Conservation (phyloP, 2,113 vertebrate species). For the Neolamprologus kungweensis region DNA sequence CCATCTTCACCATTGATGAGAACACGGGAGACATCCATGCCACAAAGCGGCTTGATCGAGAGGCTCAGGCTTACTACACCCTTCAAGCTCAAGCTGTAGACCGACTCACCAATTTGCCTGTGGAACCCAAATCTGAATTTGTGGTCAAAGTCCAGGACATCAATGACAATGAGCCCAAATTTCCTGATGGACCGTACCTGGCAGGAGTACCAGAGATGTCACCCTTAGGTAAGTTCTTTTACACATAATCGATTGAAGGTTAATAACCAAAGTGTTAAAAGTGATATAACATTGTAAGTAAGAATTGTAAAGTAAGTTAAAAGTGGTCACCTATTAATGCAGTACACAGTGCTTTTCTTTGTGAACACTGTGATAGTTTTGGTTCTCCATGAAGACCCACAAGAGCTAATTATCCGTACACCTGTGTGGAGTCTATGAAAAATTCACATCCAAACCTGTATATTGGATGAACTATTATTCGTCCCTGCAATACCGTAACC, state of each 20-base stretch:
- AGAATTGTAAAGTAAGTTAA: background rate
- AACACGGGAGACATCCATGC: slow-evolving; percentile 97
- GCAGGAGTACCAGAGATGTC: slow-evolving; percentile 95
- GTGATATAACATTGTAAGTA: background rate
- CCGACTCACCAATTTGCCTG: slow-evolving; percentile 81
- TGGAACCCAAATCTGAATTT: slow-evolving; percentile 90
- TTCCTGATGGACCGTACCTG: slow-evolving; percentile 88
- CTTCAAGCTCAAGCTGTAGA: slow-evolving; percentile 89
- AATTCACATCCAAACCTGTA: background rate
- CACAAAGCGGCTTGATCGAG: slow-evolving; percentile 91
- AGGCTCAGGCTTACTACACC: slow-evolving; percentile 93
- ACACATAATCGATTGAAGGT: background rate
- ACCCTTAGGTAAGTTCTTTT: slow-evolving; percentile 81
- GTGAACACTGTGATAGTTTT: background rate
- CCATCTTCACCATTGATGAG: slow-evolving; percentile 98
- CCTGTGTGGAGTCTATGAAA: background rate
- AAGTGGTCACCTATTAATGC: background rate
- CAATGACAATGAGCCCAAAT: slow-evolving; percentile 96
- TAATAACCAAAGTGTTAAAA: background rate
- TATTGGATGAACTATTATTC: background rate
- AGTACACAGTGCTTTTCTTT: background rate
- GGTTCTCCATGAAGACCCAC: background rate
- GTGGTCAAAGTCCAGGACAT: slow-evolving; percentile 98
- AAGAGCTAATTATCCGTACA: background rate
- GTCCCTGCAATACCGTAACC: background rate